Evolutionary conservation across 2,888 invertebrate species (phyloP).

Genomic region (Pteria penguin): DNA sequence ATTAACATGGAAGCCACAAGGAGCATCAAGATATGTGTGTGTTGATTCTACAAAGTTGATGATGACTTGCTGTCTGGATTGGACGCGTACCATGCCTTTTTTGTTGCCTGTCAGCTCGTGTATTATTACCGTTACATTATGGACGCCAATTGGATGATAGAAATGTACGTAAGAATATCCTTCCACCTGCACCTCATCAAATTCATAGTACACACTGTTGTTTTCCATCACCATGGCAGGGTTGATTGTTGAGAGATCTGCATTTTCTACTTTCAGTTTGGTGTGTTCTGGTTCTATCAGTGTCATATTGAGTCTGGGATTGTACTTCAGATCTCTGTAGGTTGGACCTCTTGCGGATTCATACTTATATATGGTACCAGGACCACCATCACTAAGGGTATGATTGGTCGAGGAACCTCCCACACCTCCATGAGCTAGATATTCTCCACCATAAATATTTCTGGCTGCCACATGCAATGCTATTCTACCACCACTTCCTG

Average conservation of each 20-base stretch:
- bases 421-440: constrained; percentile 60
- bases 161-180: constrained; percentile 68
- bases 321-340: constrained; percentile 70
- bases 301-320: constrained; percentile 62
- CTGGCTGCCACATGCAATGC: constrained; percentile 57
- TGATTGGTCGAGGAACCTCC: constrained; percentile 32
- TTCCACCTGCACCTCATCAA: constrained; percentile 68
- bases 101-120: constrained; percentile 70
- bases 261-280: constrained; percentile 63
- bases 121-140: constrained; percentile 57
- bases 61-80: constrained; percentile 57
- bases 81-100: constrained; percentile 65
- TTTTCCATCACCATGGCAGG: constrained; percentile 68
- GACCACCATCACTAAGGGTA: constrained; percentile 56
- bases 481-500: constrained; percentile 69
- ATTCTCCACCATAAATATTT: constrained; percentile 64
- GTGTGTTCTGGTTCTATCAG: constrained; percentile 63
- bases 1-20: constrained; percentile 69
- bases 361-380: constrained; percentile 70
- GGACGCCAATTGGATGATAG: constrained; percentile 57
- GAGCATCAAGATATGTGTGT: constrained; percentile 68
- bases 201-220: constrained; percentile 59
- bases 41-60: constrained; percentile 66
- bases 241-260: constrained; percentile 53
- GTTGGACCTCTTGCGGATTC: constrained; percentile 66